Evolutionary conservation across 2,888 invertebrate genomes (phyloP), one percentile per base, ranked within the genome.

Genomic region (Luperina nickerlii): DNA sequence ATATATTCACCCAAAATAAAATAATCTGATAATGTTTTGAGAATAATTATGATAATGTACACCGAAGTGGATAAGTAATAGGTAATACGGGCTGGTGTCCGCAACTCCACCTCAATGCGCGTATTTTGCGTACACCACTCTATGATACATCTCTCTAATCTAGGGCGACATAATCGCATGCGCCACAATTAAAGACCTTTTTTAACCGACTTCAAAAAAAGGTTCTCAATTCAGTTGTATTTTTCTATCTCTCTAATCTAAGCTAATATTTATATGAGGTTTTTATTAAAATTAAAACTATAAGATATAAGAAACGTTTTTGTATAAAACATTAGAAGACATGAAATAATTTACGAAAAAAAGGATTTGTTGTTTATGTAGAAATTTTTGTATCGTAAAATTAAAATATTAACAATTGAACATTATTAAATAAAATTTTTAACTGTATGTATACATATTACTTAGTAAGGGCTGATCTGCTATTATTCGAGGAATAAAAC

Each of bases 11-110:
- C 24, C 15, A 67, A 62, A 80, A 68, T 45, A 74, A 68, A 71
- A 45, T 76, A 68, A 81, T 69, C 76, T 69, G 62, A 76, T 82
- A 63, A 68, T 63, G 63, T 76, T 81, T 75, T 48, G n/a, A 67
- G 54, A 62, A 82, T 38, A 62, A 82, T 38, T 68, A 24, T 15
- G 76, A 80, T 75, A 68, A 74, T 54, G n/a, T 62, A n/a, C 45
- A 67, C n/a, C 51, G 32, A 74, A 54, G 13, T 38, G 38, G 32
- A 32, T 32, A 32, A 1, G 32, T 32, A 32, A 32, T 32, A 32
- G 32, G 32, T 32, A 32, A 32, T 32, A 32, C 32, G 32, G 32
- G 32, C 32, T 32, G 32, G 32, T 32, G 32, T 32, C 32, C 32
- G 32, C 32, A 32, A 32, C 32, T 32, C 32, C 32, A 32, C 32